Evolutionary conservation across 2,888 invertebrate genomes (phyloP), one percentile per base, ranked within the genome.

Genomic region (Sepioteuthis lessoniana): DNA sequence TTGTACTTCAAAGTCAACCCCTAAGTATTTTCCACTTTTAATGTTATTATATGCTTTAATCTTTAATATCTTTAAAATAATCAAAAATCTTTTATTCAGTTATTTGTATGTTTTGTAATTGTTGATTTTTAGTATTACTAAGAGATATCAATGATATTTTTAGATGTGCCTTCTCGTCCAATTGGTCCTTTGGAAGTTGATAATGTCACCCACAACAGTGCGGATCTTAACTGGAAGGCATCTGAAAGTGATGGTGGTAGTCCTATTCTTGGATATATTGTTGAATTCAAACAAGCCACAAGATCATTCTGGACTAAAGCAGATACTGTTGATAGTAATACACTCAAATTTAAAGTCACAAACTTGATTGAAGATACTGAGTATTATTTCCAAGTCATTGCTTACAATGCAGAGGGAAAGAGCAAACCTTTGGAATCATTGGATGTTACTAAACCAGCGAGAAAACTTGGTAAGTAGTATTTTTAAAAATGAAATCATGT

Each of bases 381-480:
- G 0, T 99, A 99, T 96, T 98, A 98, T 96, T 99, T 99, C 98
- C 98, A 98, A 37, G 98, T 99, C 0, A 98, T 98, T 93, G 99
- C 98, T 25, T 98, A 98, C 42, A 99, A 98, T 97, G 98, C 98
- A 95, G 99, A 99, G 1, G 99, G 99, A 5, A 98, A 98, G 0
- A 99, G 99, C 90, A 98, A 98, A 95, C 98, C 99, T 0, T 99
- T 99, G 93, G 98, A 96, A 90, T 94, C 95, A 3, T 94, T 95
- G 31, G 96, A 96, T 90, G 94, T 96, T 2, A 94, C 96, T 91
- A 95, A 95, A 93, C 95, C 96, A 35, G 95, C 96, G 94, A 96
- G 95, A 90, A 95, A 95, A 60, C 94, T 95, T 35, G 95, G 96
- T 96, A 94, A 95, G 95, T 94, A 8, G n/a, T 0, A 25, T 76